A percentile compares a stretch with the other conserved stretches of the same genome.
phyloP scores from a whole-genome alignment of 2,888 invertebrate genomes.

The Eudemis profundana region DNA sequence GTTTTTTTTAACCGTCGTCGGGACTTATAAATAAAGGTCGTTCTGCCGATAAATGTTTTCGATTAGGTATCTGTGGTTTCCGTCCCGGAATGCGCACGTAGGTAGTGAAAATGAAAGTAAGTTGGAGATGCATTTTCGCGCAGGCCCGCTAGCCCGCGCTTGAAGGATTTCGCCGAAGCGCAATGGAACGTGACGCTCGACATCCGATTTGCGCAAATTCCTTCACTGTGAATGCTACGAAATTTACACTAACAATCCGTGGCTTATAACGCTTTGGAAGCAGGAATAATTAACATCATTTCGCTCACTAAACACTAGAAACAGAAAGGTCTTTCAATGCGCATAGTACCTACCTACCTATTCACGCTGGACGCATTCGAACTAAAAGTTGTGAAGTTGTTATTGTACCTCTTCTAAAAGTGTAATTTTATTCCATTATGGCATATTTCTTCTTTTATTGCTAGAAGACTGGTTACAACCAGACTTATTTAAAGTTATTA shows the following conservation, averaged over 20 bases:
- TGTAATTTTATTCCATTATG: background rate
- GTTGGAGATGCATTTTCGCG: slow-evolving; percentile 44
- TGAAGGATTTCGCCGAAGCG: slow-evolving; percentile 68
- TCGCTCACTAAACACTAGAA: background rate
- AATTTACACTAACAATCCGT: slow-evolving; percentile 44
- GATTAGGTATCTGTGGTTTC: slow-evolving; percentile 5
- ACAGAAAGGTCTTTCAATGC: background rate
- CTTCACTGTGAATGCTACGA: slow-evolving; percentile 58
- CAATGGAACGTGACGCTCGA: slow-evolving; percentile 69
- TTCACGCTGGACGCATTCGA: background rate
- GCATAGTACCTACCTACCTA: too few relatives aligned
- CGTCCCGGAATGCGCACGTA: slow-evolving; percentile 29
- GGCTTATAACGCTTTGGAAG: background rate
- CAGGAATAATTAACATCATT: slow-evolving; percentile 7
- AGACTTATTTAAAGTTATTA: background rate
- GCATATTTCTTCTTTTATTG: background rate
- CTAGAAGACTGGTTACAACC: background rate
- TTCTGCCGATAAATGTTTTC: slow-evolving; percentile 6
- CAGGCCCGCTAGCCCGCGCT: slow-evolving; percentile 46
- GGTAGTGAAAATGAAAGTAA: slow-evolving; percentile 42
- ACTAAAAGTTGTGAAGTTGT: background rate
- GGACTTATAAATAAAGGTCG: slow-evolving; percentile 12
- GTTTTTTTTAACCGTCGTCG: slow-evolving; percentile 4
- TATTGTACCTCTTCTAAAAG: background rate
- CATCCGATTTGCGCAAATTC: slow-evolving; percentile 70